These are phyloP conservation scores for Gonioctena quinquepunctata DNA, from an alignment of 1,140 invertebrate genomes.

Conservation along the genomic window DNA sequence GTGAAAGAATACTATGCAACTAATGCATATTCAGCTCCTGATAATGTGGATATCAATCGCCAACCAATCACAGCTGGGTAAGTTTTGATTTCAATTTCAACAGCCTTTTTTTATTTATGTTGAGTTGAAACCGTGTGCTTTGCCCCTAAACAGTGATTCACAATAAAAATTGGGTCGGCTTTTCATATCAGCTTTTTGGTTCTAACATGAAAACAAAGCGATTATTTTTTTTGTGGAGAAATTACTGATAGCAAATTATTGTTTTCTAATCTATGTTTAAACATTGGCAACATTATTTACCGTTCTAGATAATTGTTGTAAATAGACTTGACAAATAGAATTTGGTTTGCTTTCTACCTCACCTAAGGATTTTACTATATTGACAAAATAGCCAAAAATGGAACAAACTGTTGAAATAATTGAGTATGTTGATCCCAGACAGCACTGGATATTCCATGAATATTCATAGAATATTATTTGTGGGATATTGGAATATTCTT, in stretches of 20 bases:
- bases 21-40: constrained; percentile 54
- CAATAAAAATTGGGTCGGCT: neutral
- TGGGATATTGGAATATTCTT: no score
- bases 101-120: no score
- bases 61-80: constrained; percentile 87
- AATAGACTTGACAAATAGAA: neutral
- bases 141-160: neutral
- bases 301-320: neutral
- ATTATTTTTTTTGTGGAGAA: neutral
- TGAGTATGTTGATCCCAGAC: no score
- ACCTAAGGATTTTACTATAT: no score
- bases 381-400: no score
- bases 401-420: no score
- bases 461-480: no score
- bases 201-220: no score
- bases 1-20: constrained; percentile 56
- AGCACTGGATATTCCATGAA: no score
- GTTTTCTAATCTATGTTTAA: neutral
- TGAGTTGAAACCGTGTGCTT: neutral
- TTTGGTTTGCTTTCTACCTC: neutral
- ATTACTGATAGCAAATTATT: neutral
- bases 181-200: neutral
- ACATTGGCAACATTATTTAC: neutral
- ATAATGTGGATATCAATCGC: constrained; percentile 86
- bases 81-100: constrained; percentile 52